phyloP scores from a whole-genome alignment of 2,888 invertebrate species.

The Mechanitis mazaeus region DNA sequence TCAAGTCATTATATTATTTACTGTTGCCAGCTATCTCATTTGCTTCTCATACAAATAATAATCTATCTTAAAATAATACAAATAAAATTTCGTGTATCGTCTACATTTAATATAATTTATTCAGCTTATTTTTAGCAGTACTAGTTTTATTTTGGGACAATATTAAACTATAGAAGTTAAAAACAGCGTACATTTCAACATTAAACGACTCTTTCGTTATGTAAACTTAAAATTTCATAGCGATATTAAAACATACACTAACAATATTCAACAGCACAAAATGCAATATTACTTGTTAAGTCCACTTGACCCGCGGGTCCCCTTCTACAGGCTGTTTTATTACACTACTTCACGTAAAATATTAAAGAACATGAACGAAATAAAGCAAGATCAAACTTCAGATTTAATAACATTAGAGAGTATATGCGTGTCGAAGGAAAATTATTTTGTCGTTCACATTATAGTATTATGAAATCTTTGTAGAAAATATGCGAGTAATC shows the following conservation, averaged over 20 bases:
- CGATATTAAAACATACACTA: slow-evolving; percentile 29
- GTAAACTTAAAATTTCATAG: background rate
- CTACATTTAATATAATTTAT: too few species aligned
- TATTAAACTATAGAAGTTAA: too few species aligned
- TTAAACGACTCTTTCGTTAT: background rate
- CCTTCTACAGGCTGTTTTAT: slow-evolving; percentile 49
- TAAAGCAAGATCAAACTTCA: slow-evolving; percentile 21
- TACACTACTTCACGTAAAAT: slow-evolving; percentile 22
- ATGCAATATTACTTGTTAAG: slow-evolving; percentile 70
- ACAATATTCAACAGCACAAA: slow-evolving; percentile 42
- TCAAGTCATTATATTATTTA: too few species aligned
- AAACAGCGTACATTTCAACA: background rate
- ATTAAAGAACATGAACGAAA: slow-evolving; percentile 19
- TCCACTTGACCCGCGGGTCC: slow-evolving; percentile 61
- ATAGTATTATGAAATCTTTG: background rate
- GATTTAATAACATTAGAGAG: slow-evolving; percentile 12
- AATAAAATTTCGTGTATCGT: too few species aligned
- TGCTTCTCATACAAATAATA: too few species aligned
- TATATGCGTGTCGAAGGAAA: background rate
- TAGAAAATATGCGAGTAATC: background rate
- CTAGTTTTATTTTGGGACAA: too few species aligned
- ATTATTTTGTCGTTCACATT: background rate
- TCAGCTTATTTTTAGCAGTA: too few species aligned
- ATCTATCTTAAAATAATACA: too few species aligned
- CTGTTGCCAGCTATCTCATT: too few species aligned